These are phyloP conservation scores for Eupithecia subfuscata DNA, from an alignment of 2,888 invertebrate species.

Conservation along the genomic window DNA sequence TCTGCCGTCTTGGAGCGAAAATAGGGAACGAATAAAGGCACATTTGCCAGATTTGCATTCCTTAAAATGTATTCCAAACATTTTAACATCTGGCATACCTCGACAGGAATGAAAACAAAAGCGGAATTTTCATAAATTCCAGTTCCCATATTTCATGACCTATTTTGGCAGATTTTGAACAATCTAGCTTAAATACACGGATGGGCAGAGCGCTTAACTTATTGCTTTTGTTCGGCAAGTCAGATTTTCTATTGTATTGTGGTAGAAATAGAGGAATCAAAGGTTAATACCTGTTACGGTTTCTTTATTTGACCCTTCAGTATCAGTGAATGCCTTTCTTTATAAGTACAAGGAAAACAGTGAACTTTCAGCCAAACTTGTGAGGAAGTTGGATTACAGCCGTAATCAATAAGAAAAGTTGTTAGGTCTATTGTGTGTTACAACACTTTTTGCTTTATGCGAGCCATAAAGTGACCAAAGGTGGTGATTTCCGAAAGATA, in stretches of 20 bases:
- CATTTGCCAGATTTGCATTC: background rate
- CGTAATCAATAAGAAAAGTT: background rate
- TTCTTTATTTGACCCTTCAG: background rate
- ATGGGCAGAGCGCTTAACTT: background rate
- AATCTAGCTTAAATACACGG: background rate
- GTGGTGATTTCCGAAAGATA: background rate
- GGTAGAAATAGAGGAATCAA: background rate
- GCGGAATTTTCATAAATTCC: too few relatives aligned
- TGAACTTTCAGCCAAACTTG: background rate
- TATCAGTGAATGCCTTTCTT: background rate
- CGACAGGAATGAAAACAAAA: too few relatives aligned
- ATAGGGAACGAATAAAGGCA: too few relatives aligned
- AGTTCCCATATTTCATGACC: too few relatives aligned
- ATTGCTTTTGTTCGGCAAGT: background rate
- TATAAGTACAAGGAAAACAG: background rate
- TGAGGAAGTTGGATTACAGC: background rate
- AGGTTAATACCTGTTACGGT: background rate
- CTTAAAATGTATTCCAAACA: background rate
- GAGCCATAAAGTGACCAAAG: background rate
- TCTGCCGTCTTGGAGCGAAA: too few relatives aligned
- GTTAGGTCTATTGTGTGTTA: background rate
- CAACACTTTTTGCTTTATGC: background rate
- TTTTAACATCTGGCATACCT: background rate
- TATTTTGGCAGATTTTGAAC: background rate
- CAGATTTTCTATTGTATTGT: background rate